Conservation (phyloP, 2,888 invertebrate genomes). For the Chrysomela aeneicollis region DNA sequence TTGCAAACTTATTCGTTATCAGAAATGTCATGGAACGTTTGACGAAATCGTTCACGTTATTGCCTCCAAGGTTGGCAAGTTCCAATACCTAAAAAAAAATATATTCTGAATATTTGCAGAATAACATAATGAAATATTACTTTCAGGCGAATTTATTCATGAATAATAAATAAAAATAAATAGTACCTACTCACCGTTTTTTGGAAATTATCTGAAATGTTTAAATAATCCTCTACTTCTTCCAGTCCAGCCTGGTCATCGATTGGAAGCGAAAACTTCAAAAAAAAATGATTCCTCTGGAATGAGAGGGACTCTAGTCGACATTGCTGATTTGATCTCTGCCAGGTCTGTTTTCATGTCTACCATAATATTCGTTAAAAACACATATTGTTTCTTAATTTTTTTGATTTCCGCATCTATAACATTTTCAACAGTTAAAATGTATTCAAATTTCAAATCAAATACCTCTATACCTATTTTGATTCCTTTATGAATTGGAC, state of each 20-base stretch:
- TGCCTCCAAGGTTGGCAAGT: conserved; percentile 1
- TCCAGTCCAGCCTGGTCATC: not conserved
- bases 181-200: conserved; percentile 9
- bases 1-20: conserved; percentile 1
- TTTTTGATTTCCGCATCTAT: conserved; percentile 4
- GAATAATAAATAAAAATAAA: too few species aligned
- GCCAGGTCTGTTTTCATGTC: conserved; percentile 5
- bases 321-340: conserved; percentile 1
- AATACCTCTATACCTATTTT: too few species aligned
- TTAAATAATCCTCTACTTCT: not conserved
- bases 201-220: conserved; percentile 6
- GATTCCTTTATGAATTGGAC: conserved; percentile 5
- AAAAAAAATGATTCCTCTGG: conserved; percentile 1
- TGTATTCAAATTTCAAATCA: too few species aligned
- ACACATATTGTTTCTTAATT: conserved; percentile 13
- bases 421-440: not conserved
- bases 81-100: not conserved
- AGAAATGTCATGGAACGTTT: not conserved
- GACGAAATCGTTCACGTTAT: not conserved
- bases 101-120: not conserved
- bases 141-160: not conserved
- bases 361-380: conserved; percentile 10
- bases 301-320: not conserved
- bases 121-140: not conserved
- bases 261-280: not conserved